Evolutionary conservation across 2,113 vertebrate species (phyloP).

Genomic region (Panthera leo): DNA sequence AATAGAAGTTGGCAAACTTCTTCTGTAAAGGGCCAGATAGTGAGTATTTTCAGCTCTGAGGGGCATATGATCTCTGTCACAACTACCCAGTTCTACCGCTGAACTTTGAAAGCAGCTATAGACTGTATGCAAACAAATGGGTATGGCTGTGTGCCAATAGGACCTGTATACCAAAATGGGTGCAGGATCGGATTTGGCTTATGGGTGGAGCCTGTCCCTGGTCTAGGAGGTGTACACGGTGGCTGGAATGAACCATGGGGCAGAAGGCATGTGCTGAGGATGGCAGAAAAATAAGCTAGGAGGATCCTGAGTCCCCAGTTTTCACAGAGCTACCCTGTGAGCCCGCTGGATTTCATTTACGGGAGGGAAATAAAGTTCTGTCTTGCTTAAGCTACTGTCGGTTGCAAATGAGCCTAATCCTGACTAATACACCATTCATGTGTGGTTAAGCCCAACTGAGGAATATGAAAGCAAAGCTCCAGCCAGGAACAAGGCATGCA

Average conservation of each 20-base stretch:
- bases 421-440: conserved; percentile 29
- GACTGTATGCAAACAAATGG: background rate
- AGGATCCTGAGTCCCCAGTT: background rate
- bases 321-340: background rate
- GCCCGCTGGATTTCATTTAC: conserved; percentile 45
- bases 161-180: background rate
- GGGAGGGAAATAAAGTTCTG: conserved; percentile 41
- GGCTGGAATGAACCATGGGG: background rate
- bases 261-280: background rate
- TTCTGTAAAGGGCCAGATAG: conserved; percentile 15
- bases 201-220: background rate
- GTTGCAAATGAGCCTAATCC: conserved; percentile 69
- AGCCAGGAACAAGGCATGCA: background rate
- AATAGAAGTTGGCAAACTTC: background rate
- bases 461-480: background rate
- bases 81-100: background rate
- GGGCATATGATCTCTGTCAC: background rate
- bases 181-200: background rate
- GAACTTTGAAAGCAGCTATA: conserved; percentile 34
- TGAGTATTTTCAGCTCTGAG: conserved; percentile 27
- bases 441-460: conserved; percentile 26
- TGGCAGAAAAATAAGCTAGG: background rate
- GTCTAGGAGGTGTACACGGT: background rate
- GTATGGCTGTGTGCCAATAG: background rate
- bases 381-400: conserved; percentile 49